Conservation (phyloP, 2,888 invertebrate species). For the Drosophila flavopinicola region DNA sequence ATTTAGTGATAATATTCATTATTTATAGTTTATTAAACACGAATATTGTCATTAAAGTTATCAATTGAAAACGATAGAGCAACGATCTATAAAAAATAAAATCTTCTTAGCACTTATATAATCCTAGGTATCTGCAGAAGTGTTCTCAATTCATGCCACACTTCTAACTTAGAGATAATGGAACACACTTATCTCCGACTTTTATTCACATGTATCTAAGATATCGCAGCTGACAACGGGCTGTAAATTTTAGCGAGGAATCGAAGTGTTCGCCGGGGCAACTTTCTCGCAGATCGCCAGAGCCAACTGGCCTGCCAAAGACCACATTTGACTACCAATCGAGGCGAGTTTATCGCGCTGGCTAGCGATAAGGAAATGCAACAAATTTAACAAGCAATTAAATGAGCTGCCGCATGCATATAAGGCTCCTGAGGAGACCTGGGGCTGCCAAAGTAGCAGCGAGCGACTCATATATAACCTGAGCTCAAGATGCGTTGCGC, state of each 20-base stretch:
- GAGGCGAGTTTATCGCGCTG: slow-evolving; percentile 29
- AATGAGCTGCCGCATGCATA: slow-evolving; percentile 33
- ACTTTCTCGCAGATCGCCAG: slow-evolving; percentile 36
- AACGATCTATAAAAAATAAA: no score
- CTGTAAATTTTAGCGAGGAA: slow-evolving; percentile 25
- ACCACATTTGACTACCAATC: slow-evolving; percentile 32
- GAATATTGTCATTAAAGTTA: no score
- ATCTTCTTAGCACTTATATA: no score
- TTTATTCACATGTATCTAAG: not conserved
- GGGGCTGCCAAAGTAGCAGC: slow-evolving; percentile 61
- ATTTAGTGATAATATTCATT: no score
- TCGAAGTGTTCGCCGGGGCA: slow-evolving; percentile 12
- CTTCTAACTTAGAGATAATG: not conserved
- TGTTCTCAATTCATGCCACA: not conserved
- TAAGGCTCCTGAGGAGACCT: slow-evolving; percentile 18
- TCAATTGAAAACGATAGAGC: no score
- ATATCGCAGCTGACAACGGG: not conserved
- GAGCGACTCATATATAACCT: slow-evolving; percentile 47
- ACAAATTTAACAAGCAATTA: slow-evolving; percentile 58
- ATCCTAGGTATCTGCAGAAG: not conserved
- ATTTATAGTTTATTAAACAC: no score
- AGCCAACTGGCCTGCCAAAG: slow-evolving; percentile 3
- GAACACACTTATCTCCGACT: not conserved
- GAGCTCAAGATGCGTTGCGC: slow-evolving; percentile 55
- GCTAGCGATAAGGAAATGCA: slow-evolving; percentile 47